phyloP scores from a whole-genome alignment of 2,797 vertebrate genomes.

The Epinephelus coioides region DNA sequence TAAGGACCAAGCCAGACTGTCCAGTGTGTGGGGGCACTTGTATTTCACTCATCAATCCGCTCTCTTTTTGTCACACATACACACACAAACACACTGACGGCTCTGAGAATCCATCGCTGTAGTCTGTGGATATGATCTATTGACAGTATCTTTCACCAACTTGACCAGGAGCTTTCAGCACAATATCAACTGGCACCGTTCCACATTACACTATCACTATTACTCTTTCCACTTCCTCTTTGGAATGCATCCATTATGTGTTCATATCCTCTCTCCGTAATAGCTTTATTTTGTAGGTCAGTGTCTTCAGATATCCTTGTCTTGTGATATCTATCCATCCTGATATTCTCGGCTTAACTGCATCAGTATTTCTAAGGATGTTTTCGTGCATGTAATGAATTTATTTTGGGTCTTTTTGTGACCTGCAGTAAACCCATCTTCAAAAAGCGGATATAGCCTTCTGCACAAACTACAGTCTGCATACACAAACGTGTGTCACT shows the following conservation, averaged over 20 bases:
- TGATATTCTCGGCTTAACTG: conserved; percentile 30
- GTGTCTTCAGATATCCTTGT: conserved; percentile 13
- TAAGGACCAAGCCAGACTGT: conserved; percentile 7
- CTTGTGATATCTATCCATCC: conserved; percentile 29
- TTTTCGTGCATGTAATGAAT: conserved; percentile 43
- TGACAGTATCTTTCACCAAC: conserved; percentile 54
- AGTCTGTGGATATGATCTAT: conserved; percentile 55
- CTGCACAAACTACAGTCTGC: conserved; percentile 13
- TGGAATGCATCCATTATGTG: conserved; percentile 31
- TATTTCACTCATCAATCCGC: conserved; percentile 27
- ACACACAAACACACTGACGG: conserved; percentile 30
- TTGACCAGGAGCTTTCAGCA: conserved; percentile 68
- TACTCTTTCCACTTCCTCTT: conserved; percentile 26
- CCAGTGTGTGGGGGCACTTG: conserved; percentile 19
- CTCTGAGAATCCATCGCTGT: conserved; percentile 47
- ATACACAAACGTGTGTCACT: conserved; percentile 35
- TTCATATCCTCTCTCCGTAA: conserved; percentile 20
- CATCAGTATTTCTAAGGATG: conserved; percentile 40
- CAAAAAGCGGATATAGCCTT: conserved; percentile 21
- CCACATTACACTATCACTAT: conserved; percentile 46
- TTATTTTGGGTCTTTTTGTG: conserved; percentile 53
- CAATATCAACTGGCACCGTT: conserved; percentile 52
- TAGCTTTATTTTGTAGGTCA: conserved; percentile 34
- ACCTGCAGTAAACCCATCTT: conserved; percentile 41
- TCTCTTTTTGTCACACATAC: conserved; percentile 6